Evolutionary conservation across 2,888 invertebrate genomes (phyloP).

Genomic region (Encarsia formosa): DNA sequence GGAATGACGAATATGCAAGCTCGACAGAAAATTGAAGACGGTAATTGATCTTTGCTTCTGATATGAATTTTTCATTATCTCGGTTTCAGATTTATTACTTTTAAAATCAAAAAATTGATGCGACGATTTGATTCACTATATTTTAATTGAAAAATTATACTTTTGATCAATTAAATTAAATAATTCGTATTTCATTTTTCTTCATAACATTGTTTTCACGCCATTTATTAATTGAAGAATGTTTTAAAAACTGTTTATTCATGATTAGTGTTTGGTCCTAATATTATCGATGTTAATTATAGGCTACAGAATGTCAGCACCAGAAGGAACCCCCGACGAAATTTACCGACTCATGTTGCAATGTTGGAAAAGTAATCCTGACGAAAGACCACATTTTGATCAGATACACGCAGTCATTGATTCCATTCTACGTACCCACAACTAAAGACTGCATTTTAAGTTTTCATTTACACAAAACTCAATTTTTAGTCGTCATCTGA

Average conservation of each 20-base stretch:
- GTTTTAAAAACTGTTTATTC: no score
- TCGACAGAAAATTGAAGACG: slow-evolving; percentile 87
- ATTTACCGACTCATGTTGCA: slow-evolving; percentile 86
- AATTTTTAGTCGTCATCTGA: no score
- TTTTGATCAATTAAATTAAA: no score
- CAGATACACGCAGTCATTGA: slow-evolving; percentile 79
- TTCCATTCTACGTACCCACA: slow-evolving; percentile 53
- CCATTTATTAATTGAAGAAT: no score
- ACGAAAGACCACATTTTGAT: slow-evolving; percentile 87
- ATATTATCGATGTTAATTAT: no score
- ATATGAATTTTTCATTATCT: no score
- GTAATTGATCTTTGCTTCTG: slow-evolving; percentile 60
- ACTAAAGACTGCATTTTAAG: slow-evolving; percentile 14
- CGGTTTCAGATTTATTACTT: no score
- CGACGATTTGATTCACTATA: no score
- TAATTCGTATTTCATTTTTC: no score
- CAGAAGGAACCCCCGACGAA: slow-evolving; percentile 82
- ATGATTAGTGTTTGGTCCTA: no score
- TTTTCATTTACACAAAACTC: slow-evolving; percentile 12
- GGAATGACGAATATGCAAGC: slow-evolving; percentile 93
- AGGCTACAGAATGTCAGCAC: slow-evolving; percentile 93
- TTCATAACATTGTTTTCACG: no score
- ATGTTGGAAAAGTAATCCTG: slow-evolving; percentile 92
- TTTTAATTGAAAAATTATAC: background rate
- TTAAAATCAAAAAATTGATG: no score